Evolutionary conservation across 2,113 vertebrate genomes (phyloP), one percentile per base, ranked within the genome.

Genomic region (Hemichromis elongatus): DNA sequence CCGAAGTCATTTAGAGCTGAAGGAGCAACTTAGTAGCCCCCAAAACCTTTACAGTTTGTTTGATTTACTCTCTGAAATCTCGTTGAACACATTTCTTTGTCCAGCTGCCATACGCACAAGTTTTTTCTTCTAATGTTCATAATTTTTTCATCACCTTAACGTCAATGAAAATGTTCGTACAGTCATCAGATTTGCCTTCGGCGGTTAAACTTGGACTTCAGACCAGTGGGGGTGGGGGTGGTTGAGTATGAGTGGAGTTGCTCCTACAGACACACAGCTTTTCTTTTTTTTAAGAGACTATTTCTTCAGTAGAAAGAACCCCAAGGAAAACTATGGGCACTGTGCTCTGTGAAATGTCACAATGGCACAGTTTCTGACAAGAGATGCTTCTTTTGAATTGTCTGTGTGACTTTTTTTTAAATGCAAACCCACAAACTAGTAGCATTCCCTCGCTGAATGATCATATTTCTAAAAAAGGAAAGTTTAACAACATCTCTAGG

Each of bases 1-100:
- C 42, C 66, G 70, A 87, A 93, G 90, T 82, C 82, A 78, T 77
- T 24, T 84, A 87, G 42, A 33, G 86, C 50, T 52, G 63, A 45
- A 91, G 28, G 16, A 6, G 21, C 8, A 19, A 79, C 70, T 77
- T 45, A 37, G 82, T 50, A 40, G 30, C 45, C 21, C 68, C 42
- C 6, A 11, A 75, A 50, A 75, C 68, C 68, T 30, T 75, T 45
- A 75, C 24, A 19, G 26, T 19, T 50, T 75, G 68, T 75, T 75
- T 75, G 68, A 75, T 75, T 75, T 75, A 75, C 68, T 75, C 47
- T 47, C 4, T 73, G 42, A 73, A 73, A 47, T 73, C 66, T 73
- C 24, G 18, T 3, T 73, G 42, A 73, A 75, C 42, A 19, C 68
- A 75, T 28, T 28, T 73, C 42, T 73, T 42, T 73, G 68, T 47